Conservation (phyloP, 1,140 invertebrate genomes). For the Nautilus pompilius region DNA sequence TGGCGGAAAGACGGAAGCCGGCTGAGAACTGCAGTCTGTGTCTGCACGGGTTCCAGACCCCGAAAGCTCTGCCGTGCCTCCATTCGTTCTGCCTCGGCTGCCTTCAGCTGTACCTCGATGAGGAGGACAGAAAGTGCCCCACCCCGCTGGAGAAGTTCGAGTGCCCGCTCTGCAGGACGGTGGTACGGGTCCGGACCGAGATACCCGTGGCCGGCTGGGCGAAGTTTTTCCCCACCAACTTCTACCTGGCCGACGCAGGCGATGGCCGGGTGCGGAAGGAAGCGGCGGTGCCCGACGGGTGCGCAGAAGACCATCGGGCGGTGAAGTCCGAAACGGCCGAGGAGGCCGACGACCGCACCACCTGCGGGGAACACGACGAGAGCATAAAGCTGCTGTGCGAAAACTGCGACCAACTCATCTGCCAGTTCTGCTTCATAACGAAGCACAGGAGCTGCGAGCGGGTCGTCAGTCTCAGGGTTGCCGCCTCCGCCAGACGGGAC, state of each 20-base stretch:
- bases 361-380: too few relatives aligned
- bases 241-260: slow-evolving; percentile 4
- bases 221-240: slow-evolving; percentile 12
- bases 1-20: too few relatives aligned
- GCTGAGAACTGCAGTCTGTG: slow-evolving; percentile 9
- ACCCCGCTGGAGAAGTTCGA: slow-evolving; percentile 9
- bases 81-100: slow-evolving; percentile 14
- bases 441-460: too few relatives aligned
- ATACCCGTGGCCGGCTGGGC: slow-evolving; percentile 7
- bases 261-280: slow-evolving; percentile 2
- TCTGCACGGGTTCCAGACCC: slow-evolving; percentile 9
- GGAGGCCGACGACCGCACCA: too few relatives aligned
- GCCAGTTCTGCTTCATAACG: too few relatives aligned
- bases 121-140: not conserved
- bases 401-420: too few relatives aligned
- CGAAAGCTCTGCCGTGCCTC: slow-evolving; percentile 13
- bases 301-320: too few relatives aligned
- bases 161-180: slow-evolving; percentile 6
- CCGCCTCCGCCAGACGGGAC: too few relatives aligned
- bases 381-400: too few relatives aligned
- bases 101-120: slow-evolving; percentile 4
- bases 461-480: too few relatives aligned
- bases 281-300: slow-evolving; percentile 3
- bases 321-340: too few relatives aligned
- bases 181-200: slow-evolving; percentile 7